Conservation (phyloP, 2,888 invertebrate species). For the Trilocha varians region DNA sequence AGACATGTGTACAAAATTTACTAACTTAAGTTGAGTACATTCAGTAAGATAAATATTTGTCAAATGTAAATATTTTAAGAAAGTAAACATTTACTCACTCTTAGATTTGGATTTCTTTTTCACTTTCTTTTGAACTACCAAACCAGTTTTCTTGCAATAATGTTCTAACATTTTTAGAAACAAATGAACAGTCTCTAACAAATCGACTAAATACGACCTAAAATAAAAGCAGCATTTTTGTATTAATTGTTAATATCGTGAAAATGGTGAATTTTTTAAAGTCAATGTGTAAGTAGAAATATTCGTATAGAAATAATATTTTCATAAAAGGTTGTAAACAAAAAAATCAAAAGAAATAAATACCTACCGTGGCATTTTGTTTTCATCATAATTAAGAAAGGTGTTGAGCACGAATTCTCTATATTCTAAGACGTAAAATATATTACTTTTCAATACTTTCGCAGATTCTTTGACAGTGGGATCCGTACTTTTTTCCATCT, state of each 20-base stretch:
- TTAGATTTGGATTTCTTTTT: constrained; percentile 61
- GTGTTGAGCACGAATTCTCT: constrained; percentile 89
- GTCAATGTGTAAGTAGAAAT: too few species aligned
- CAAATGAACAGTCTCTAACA: constrained; percentile 91
- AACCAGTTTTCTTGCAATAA: constrained; percentile 75
- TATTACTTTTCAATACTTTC: constrained; percentile 89
- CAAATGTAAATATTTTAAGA: not conserved
- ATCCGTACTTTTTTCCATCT: constrained; percentile 86
- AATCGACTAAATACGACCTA: constrained; percentile 87
- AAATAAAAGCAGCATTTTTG: constrained; percentile 7
- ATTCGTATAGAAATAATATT: constrained; percentile 3
- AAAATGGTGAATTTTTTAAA: too few species aligned
- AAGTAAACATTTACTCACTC: constrained; percentile 44
- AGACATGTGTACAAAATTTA: too few species aligned
- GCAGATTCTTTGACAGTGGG: constrained; percentile 82
- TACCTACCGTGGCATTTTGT: constrained; percentile 86
- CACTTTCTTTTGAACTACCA: constrained; percentile 82
- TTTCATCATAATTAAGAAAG: constrained; percentile 86
- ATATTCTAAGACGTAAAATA: constrained; percentile 95
- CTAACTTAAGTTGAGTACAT: too few species aligned
- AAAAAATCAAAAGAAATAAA: constrained; percentile 1
- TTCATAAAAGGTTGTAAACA: not conserved
- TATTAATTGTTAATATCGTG: too few species aligned
- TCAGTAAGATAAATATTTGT: too few species aligned
- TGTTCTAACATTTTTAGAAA: constrained; percentile 92